Evolutionary conservation across 2,113 vertebrate species (phyloP).

Genomic region (Ailuropoda melanoleuca): DNA sequence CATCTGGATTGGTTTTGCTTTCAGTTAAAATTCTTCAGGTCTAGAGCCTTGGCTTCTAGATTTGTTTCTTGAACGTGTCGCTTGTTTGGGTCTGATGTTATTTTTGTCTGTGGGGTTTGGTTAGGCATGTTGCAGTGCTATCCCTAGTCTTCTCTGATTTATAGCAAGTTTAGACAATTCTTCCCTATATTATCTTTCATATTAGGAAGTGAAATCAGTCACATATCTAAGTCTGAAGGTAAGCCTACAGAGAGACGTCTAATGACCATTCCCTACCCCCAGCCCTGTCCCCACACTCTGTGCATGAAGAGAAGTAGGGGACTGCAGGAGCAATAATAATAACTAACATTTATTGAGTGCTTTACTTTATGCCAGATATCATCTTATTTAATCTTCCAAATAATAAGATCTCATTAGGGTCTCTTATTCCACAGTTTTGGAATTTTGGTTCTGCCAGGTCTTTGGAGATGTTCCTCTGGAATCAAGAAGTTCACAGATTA

Average conservation of each 20-base stretch:
- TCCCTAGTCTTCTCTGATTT: background rate
- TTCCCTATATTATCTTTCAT: background rate
- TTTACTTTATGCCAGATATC: background rate
- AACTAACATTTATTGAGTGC: background rate
- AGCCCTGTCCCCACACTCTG: background rate
- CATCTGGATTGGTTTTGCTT: background rate
- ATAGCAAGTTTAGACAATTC: background rate
- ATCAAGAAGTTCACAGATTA: background rate
- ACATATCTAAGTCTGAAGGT: background rate
- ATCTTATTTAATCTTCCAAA: background rate
- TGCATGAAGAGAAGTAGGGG: background rate
- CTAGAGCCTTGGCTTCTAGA: background rate
- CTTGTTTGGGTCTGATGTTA: background rate
- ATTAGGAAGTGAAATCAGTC: background rate
- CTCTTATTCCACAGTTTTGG: background rate
- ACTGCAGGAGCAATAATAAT: background rate
- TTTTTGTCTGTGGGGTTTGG: slow-evolving; percentile 9
- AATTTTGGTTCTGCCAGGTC: background rate
- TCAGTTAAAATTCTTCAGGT: background rate
- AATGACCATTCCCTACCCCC: background rate
- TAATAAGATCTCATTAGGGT: background rate
- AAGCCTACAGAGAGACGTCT: background rate
- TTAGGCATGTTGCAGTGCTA: background rate
- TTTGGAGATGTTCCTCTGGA: background rate
- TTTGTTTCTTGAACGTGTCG: background rate